These are phyloP conservation scores for Heliconius ismenius DNA, from an alignment of 2,888 invertebrate genomes.

Conservation along the genomic window DNA sequence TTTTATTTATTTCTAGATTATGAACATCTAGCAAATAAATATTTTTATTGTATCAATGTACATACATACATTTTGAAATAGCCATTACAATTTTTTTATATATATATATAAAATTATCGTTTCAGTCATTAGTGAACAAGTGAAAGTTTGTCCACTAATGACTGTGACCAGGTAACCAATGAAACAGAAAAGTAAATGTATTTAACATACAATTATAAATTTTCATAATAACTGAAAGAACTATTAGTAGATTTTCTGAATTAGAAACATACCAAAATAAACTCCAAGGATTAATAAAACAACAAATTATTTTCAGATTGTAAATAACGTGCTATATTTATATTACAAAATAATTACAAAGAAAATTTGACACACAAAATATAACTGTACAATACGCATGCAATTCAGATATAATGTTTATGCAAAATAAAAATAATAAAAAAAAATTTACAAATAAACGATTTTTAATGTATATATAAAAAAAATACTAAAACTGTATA, in stretches of 20 bases:
- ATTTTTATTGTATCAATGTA: background rate
- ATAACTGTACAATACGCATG: slow-evolving; percentile 77
- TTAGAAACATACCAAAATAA: background rate
- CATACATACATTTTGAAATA: background rate
- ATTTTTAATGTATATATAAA: slow-evolving; percentile 54
- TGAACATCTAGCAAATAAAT: background rate
- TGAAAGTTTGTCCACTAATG: background rate
- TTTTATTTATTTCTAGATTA: too few species aligned
- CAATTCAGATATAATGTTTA: slow-evolving; percentile 67
- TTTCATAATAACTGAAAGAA: background rate
- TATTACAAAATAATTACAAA: slow-evolving; percentile 82
- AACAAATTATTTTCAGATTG: slow-evolving; percentile 59
- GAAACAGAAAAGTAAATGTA: background rate
- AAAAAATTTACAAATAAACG: slow-evolving; percentile 71
- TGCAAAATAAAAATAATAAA: slow-evolving; percentile 66
- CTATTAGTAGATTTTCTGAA: background rate
- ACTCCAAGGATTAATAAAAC: slow-evolving; percentile 28
- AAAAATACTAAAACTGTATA: slow-evolving; percentile 62
- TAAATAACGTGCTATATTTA: slow-evolving; percentile 83
- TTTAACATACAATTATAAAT: background rate
- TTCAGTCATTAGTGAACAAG: background rate
- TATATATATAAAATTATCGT: background rate
- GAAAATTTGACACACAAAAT: slow-evolving; percentile 77
- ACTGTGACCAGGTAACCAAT: background rate
- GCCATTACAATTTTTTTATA: background rate